Percentiles rank a stretch among this genome's conserved stretches.
Conservation (phyloP, 1,140 invertebrate genomes). For the Atta colombica region DNA sequence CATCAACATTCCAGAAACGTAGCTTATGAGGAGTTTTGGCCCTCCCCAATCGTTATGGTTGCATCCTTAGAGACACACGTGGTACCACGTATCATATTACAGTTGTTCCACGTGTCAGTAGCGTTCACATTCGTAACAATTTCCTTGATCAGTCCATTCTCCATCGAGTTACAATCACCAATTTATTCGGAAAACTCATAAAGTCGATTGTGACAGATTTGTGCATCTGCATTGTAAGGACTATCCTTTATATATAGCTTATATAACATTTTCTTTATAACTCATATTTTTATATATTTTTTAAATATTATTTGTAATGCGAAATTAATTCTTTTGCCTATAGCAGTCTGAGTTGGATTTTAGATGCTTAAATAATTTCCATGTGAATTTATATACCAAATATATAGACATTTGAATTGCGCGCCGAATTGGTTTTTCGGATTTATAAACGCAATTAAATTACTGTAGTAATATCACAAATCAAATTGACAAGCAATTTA, state of each 20-base stretch:
- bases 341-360: too few species aligned
- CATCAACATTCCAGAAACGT: conserved; percentile 68
- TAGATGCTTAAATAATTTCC: too few species aligned
- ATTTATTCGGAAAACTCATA: conserved; percentile 81
- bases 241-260: conserved; percentile 64
- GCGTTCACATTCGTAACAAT: conserved; percentile 84
- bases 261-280: conserved; percentile 38
- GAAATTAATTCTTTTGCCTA: conserved; percentile 25
- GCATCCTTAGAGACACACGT: conserved; percentile 67
- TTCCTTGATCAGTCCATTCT: conserved; percentile 82
- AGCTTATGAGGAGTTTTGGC: conserved; percentile 63
- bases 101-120: conserved; percentile 76
- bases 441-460: too few species aligned
- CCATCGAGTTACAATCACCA: conserved; percentile 81
- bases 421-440: too few species aligned
- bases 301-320: conserved; percentile 37
- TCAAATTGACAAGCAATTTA: too few species aligned
- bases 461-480: too few species aligned
- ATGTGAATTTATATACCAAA: too few species aligned
- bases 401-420: too few species aligned
- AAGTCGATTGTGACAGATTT: conserved; percentile 28
- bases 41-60: conserved; percentile 55
- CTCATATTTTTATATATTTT: background rate
- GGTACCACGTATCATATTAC: conserved; percentile 82
- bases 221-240: conserved; percentile 69